Conservation (phyloP, 1,140 invertebrate genomes). For the Brachystomella parvula region DNA sequence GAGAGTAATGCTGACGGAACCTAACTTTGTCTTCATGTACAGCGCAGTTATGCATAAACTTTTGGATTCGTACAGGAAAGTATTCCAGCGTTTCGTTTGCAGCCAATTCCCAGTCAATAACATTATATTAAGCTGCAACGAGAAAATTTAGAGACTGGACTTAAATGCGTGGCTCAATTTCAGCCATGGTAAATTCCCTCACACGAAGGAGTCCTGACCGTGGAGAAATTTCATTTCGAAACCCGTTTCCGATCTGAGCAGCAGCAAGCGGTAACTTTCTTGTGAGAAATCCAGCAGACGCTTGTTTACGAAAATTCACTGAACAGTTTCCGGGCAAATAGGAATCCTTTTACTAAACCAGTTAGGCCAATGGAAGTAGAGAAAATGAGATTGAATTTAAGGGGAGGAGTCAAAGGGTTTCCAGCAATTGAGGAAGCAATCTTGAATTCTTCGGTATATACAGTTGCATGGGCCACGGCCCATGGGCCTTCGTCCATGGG, state of each 20-base stretch:
- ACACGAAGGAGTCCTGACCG: slow-evolving; percentile 92
- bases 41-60: slow-evolving; percentile 80
- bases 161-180: slow-evolving; percentile 90
- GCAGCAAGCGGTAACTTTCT: too few species aligned
- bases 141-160: background rate
- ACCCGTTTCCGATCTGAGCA: slow-evolving; percentile 95
- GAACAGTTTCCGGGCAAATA: slow-evolving; percentile 97
- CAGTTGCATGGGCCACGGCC: too few species aligned
- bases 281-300: slow-evolving; percentile 88
- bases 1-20: slow-evolving; percentile 96
- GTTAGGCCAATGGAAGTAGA: slow-evolving; percentile 93
- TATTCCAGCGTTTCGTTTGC: slow-evolving; percentile 97
- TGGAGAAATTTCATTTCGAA: slow-evolving; percentile 99
- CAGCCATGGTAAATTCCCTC: slow-evolving; percentile 98
- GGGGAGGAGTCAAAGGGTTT: slow-evolving; percentile 87
- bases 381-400: slow-evolving; percentile 99
- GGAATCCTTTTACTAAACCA: slow-evolving; percentile 83
- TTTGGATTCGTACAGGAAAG: slow-evolving; percentile 91
- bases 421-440: slow-evolving; percentile 93
- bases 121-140: slow-evolving; percentile 20
- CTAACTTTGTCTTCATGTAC: slow-evolving; percentile 76
- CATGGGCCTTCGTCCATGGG: too few species aligned
- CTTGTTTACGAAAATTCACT: slow-evolving; percentile 99
- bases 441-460: slow-evolving; percentile 71
- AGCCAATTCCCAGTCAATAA: slow-evolving; percentile 73